Evolutionary conservation across 2,797 vertebrate genomes (phyloP).

Genomic region (Mormyrops attenuatus): DNA sequence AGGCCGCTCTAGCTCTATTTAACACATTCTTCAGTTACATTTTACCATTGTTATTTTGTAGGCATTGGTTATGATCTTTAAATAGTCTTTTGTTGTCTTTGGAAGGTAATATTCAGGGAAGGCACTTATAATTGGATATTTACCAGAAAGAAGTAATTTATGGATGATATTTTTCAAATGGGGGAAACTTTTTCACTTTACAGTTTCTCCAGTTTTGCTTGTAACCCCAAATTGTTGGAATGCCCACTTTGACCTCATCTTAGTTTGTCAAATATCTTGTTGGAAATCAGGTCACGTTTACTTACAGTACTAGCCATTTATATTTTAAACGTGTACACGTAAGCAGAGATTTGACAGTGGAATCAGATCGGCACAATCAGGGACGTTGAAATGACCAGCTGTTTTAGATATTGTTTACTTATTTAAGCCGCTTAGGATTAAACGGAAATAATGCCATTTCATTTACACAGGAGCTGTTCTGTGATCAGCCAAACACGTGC

Average conservation of each 20-base stretch:
- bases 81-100: background rate
- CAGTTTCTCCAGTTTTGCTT: background rate
- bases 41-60: background rate
- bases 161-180: background rate
- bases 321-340: background rate
- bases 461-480: background rate
- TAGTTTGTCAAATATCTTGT: background rate
- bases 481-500: background rate
- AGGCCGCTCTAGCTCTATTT: background rate
- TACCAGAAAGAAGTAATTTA: background rate
- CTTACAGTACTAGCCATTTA: background rate
- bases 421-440: background rate
- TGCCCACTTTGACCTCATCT: background rate
- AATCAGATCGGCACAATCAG: background rate
- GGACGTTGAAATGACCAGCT: background rate
- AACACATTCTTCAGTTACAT: background rate
- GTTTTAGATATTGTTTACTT: background rate
- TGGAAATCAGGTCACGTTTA: background rate
- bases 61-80: background rate
- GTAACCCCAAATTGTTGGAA: background rate
- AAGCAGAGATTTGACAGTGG: background rate
- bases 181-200: background rate
- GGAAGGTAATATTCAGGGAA: background rate
- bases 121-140: background rate
- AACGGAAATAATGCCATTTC: background rate